Conservation (phyloP, 2,113 vertebrate genomes). For the Malurus alboscapulatus region DNA sequence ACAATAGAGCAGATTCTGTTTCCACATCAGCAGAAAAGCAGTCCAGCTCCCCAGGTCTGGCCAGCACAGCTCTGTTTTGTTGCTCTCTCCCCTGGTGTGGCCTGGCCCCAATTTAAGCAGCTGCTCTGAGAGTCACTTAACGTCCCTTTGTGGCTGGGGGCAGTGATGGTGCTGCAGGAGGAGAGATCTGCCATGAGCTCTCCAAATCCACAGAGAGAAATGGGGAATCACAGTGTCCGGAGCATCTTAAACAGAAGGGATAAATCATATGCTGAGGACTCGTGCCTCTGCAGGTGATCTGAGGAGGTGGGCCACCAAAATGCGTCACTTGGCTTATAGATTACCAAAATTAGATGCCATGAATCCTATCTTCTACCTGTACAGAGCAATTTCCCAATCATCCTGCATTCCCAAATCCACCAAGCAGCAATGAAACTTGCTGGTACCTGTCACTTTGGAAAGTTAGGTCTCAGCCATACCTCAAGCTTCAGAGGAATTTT, state of each 20-base stretch:
- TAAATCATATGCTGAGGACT: neutral
- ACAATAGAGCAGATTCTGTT: neutral
- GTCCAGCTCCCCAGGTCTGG: neutral
- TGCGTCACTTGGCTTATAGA: fast-evolving
- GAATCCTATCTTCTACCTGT: neutral
- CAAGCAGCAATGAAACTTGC: neutral
- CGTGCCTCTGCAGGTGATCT: neutral
- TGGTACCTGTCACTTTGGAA: neutral
- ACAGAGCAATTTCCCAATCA: neutral
- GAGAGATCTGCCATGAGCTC: neutral
- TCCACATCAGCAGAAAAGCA: neutral
- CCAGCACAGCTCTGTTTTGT: fast-evolving
- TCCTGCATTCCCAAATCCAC: neutral
- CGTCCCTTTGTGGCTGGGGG: fast-evolving
- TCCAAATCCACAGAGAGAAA: neutral
- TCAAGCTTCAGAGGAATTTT: neutral
- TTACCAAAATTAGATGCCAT: neutral
- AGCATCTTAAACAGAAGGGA: neutral
- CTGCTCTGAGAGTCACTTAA: neutral
- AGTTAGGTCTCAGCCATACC: neutral
- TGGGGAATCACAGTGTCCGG: fast-evolving
- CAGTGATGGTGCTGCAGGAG: neutral
- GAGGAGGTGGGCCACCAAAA: neutral
- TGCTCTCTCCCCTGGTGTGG: neutral
- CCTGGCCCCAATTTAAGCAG: neutral